Conservation (phyloP, 2,797 vertebrate species). For the Adrianichthys oophorus region DNA sequence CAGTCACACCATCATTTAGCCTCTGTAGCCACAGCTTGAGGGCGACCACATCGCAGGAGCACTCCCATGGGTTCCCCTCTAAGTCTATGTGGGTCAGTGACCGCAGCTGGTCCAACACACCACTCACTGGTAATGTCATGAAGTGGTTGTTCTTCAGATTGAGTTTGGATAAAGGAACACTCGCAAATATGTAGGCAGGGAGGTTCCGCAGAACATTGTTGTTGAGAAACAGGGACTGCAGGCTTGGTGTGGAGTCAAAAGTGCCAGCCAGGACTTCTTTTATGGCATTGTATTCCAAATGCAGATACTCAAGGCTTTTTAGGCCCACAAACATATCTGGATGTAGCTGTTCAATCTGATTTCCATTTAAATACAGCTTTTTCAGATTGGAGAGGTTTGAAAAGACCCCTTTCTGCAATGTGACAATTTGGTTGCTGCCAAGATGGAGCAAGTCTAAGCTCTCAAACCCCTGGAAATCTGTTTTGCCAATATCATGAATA, state of each 20-base stretch:
- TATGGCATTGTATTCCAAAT: slow-evolving; percentile 99
- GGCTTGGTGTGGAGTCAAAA: slow-evolving; percentile 95
- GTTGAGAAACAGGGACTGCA: slow-evolving; percentile 97
- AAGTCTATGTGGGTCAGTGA: slow-evolving; percentile 94
- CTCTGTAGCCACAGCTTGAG: slow-evolving; percentile 98
- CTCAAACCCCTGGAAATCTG: slow-evolving; percentile 91
- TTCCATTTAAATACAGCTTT: slow-evolving; percentile 94
- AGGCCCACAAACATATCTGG: slow-evolving; percentile 97
- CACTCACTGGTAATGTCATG: slow-evolving; percentile 97
- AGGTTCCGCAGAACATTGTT: slow-evolving; percentile 94
- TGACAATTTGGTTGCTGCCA: slow-evolving; percentile 93
- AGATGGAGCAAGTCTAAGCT: slow-evolving; percentile 96
- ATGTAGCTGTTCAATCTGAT: slow-evolving; percentile 92
- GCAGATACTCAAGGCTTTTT: slow-evolving; percentile 94
- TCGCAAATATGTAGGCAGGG: slow-evolving; percentile 92
- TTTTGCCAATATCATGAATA: slow-evolving; percentile 86
- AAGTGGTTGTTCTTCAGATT: slow-evolving; percentile 99
- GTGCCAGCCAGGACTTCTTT: slow-evolving; percentile 94
- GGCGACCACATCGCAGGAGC: slow-evolving; percentile 95
- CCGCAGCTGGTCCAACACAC: slow-evolving; percentile 94
- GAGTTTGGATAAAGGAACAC: slow-evolving; percentile 89
- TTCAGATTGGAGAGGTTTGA: slow-evolving; percentile 94
- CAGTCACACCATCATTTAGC: slow-evolving; percentile 89
- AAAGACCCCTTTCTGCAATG: slow-evolving; percentile 90
- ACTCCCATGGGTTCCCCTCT: slow-evolving; percentile 98